Conservation (phyloP, 2,888 invertebrate species). For the Troilus luridus region DNA sequence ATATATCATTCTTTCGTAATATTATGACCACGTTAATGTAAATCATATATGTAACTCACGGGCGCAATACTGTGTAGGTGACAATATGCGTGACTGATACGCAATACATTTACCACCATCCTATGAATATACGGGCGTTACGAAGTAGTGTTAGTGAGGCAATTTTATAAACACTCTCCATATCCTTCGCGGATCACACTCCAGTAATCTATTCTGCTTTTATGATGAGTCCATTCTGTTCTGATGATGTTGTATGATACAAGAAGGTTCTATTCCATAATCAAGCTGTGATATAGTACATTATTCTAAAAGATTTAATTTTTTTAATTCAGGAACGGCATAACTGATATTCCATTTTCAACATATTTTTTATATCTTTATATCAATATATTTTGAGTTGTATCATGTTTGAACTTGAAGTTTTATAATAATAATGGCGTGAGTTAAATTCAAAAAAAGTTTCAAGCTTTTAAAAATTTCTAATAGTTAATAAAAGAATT, state of each 20-base stretch:
- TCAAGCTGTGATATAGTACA: no score
- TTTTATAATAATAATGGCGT: no score
- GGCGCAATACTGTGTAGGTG: neutral
- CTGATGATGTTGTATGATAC: neutral
- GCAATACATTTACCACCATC: neutral
- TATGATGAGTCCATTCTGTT: neutral
- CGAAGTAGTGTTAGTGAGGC: neutral
- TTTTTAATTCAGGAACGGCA: no score
- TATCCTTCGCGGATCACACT: neutral
- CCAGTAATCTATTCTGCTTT: neutral
- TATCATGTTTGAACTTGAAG: no score
- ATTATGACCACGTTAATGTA: neutral
- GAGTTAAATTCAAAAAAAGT: no score
- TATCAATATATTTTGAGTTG: no score
- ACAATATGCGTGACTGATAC: neutral
- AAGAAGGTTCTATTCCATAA: no score
- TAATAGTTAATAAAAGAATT: no score
- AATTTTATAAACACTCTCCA: neutral
- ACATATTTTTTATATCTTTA: no score
- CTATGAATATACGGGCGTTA: constrained; percentile 2
- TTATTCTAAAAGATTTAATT: no score
- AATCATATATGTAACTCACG: neutral
- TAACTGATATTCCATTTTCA: no score
- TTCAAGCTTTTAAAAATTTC: no score
- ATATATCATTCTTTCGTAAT: neutral